Conservation (phyloP, 2,888 invertebrate species). For the Hipparchia semele region DNA sequence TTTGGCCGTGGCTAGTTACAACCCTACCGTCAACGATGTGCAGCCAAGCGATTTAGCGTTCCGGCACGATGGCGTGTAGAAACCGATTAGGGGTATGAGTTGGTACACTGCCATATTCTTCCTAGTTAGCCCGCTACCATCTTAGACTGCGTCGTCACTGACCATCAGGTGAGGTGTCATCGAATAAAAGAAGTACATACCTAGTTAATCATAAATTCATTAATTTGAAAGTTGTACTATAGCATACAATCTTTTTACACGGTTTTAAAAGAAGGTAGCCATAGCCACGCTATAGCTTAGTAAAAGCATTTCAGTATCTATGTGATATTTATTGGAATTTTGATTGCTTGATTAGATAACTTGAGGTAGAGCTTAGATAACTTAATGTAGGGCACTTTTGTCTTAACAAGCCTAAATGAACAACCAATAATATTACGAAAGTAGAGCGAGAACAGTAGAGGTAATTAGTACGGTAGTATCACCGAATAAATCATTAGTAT, state of each 20-base stretch:
- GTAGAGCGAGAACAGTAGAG: conserved; percentile 29
- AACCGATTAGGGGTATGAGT: no score
- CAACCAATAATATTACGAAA: conserved; percentile 36
- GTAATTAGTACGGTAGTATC: conserved; percentile 39
- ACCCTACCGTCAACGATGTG: no score
- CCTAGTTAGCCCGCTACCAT: no score
- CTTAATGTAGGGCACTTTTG: conserved; percentile 18
- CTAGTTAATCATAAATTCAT: background rate
- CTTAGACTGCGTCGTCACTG: no score
- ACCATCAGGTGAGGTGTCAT: no score
- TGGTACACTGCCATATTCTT: no score
- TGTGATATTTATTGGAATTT: conserved; percentile 11
- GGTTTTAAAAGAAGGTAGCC: no score
- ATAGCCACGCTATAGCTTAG: background rate
- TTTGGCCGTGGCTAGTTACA: no score
- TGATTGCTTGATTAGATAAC: conserved; percentile 16
- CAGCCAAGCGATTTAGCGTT: no score
- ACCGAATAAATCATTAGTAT: conserved; percentile 34
- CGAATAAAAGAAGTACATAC: no score
- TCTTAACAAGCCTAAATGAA: conserved; percentile 21
- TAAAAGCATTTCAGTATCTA: background rate
- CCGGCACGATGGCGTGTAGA: no score
- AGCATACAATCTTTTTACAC: no score
- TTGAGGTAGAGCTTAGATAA: conserved; percentile 15
- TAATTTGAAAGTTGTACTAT: background rate